These are phyloP conservation scores for Pitangus sulphuratus DNA, from an alignment of 2,797 vertebrate species.

Conservation along the genomic window DNA sequence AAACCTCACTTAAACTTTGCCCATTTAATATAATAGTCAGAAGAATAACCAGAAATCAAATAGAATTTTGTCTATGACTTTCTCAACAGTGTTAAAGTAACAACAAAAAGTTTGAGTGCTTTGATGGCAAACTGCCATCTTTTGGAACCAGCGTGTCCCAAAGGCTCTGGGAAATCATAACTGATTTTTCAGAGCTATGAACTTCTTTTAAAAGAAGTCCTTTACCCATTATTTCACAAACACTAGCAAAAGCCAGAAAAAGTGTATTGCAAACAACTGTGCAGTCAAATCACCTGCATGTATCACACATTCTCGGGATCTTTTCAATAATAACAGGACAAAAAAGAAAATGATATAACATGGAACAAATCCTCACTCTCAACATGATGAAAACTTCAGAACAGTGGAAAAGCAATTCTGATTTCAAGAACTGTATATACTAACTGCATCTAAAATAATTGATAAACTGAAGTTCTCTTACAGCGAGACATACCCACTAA, in stretches of 20 bases:
- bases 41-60: slow-evolving; percentile 47
- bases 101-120: slow-evolving; percentile 48
- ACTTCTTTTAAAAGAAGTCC: not conserved
- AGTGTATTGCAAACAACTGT: not conserved
- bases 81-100: not conserved
- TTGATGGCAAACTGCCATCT: slow-evolving; percentile 50
- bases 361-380: not conserved
- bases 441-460: not conserved
- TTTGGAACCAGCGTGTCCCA: not conserved
- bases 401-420: not conserved
- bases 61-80: slow-evolving; percentile 7
- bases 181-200: slow-evolving; percentile 34
- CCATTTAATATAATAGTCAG: slow-evolving; percentile 24
- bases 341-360: not conserved
- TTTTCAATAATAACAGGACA: not conserved
- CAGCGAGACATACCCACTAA: not conserved
- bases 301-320: not conserved
- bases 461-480: not conserved
- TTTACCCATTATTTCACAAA: slow-evolving; percentile 31
- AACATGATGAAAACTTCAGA: not conserved
- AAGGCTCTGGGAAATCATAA: slow-evolving; percentile 5
- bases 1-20: not conserved
- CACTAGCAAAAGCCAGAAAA: not conserved
- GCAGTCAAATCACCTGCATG: not conserved
- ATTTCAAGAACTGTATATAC: not conserved